Base-by-base conservation (phyloP, 2,797 vertebrate species). In the Limnodromus scolopaceus region DNA sequence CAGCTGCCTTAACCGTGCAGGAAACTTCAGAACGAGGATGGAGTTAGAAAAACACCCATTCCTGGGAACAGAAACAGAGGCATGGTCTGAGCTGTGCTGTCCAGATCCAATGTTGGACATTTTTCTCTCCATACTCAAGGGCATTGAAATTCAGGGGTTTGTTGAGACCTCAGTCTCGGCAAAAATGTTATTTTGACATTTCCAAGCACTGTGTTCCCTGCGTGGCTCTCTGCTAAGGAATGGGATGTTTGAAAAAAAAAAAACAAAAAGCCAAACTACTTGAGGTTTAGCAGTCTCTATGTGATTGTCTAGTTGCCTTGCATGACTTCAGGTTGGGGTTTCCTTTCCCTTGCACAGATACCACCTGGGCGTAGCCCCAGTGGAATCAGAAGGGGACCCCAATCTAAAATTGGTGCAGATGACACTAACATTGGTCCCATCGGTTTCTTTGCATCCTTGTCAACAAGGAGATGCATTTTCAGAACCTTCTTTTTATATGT, bases 1-100 rank as follows among this genome's bases (percentile, higher is more conserved):
- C 93, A 22, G 36, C 92, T 93, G 95, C 92, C 91, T 97, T 96
- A 95, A 96, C 70, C 17, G 1, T 43, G 84, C 74, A 88, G 93
- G 83, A 58, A 13, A 43, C 60, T 38, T 11, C 38, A 78, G 46
- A 61, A 20, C 27, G 55, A 55, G 80, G 72, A 55, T 64, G 80
- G 82, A 88, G 68, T 48, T 27, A 54, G 64, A 54, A 76, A 78
- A 69, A 30, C 48, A 11, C 48, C 69, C 16, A 1, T 91, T 84
- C 58, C 69, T 32, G 68, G 64, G 36, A 69, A 8, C 55, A 71
- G 76, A 57, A 71, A 13, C 1, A 23, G n/a, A 34, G 34, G 4
- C 34, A 6, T 15, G 19, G 46, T 18, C 74, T 66, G 71, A 92
- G 79, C 76, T 39, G 24, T 54, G 80, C 11, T 2, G 63, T 48